Base-by-base conservation (phyloP, 2,888 invertebrate species). In the Thecophora atra region DNA sequence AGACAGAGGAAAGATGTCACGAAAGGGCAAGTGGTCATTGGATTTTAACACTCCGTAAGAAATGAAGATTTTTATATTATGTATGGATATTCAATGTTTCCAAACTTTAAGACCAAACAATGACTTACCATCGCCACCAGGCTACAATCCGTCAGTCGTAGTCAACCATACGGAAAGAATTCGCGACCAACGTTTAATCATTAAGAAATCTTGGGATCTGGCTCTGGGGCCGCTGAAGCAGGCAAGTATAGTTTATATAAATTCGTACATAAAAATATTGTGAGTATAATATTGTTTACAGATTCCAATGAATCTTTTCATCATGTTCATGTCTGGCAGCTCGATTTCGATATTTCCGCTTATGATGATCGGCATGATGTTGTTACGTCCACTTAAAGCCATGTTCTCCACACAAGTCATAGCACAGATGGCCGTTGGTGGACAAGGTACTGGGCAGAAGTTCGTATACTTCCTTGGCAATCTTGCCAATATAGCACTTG, bases 291-390 rank as follows among this genome's bases (percentile, higher is more conserved):
- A 37, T 37, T 65, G 24, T n/a, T 73, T 74, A 0, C 70, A 87
- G 86, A 85, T 95, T 77, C 98, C 98, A 0, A 99, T 99, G 99
- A 99, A 99, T 87, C 89, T 99, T 75, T 97, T 99, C 85, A 97
- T 99, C 74, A 98, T 99, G 97, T 99, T 99, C 87, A 99, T 99
- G 99, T 97, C 99, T 70, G 99, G 99, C 21, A 98, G 97, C 86
- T 97, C 98, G 0, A 98, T 99, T 81, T 99, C 98, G 0, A 99
- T 99, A 80, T 99, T 99, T 82, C 99, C 99, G 0, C 99, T 99
- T 64, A 99, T 99, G 99, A 99, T 99, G 99, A 98, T 99, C 11
- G 98, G 98, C 58, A 99, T 99, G 99, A 90, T 99, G 88, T 93
- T 99, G 80, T 94, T 99, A 81, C 89, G 98, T 75, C 99, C 99